Conservation (phyloP, 2,888 invertebrate genomes). For the Chloromyia formosa region DNA sequence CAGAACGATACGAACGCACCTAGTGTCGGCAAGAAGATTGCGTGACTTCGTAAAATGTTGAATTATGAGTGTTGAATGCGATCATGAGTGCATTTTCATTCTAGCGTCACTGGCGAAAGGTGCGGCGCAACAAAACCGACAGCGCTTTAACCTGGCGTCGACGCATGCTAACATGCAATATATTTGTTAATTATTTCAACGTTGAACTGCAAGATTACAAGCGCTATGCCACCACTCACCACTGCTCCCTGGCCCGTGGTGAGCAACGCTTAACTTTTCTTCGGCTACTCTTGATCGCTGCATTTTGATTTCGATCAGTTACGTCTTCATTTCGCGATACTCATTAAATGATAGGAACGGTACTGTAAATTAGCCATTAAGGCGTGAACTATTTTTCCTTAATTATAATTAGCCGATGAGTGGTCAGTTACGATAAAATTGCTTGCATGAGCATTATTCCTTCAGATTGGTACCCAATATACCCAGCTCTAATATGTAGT, state of each 20-base stretch:
- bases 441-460: background rate
- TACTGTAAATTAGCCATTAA: conserved; percentile 39
- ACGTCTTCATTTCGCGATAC: conserved; percentile 33
- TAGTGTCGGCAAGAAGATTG: conserved; percentile 21
- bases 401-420: conserved; percentile 24
- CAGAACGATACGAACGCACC: too few species aligned
- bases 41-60: conserved; percentile 35
- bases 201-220: conserved; percentile 13
- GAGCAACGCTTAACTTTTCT: conserved; percentile 1
- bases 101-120: conserved; percentile 21
- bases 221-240: background rate
- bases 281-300: conserved; percentile 1
- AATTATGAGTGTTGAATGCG: conserved; percentile 39
- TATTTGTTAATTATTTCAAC: conserved; percentile 41
- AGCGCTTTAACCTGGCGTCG: background rate
- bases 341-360: conserved; percentile 39
- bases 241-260: conserved; percentile 10
- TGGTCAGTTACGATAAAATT: background rate
- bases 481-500: too few species aligned
- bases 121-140: background rate
- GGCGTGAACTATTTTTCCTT: conserved; percentile 36
- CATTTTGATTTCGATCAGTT: conserved; percentile 28
- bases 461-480: too few species aligned
- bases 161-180: conserved; percentile 42
- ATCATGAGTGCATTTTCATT: conserved; percentile 7